A percentile compares a stretch with the other conserved stretches of the same genome.
These are phyloP conservation scores for Heliconius ismenius DNA, from an alignment of 2,888 invertebrate species.

Conservation along the genomic window DNA sequence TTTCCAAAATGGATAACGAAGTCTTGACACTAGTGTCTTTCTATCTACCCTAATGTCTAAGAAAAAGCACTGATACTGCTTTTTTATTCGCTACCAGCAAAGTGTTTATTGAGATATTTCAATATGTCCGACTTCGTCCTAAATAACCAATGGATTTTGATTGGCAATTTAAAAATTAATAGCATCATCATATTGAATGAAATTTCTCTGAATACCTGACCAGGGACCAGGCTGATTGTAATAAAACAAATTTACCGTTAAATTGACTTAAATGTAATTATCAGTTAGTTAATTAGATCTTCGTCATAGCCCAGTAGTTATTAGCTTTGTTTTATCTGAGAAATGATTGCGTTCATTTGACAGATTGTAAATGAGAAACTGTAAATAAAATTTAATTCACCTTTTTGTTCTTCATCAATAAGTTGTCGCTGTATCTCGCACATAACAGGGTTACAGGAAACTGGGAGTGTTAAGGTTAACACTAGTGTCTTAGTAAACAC, in stretches of 20 bases:
- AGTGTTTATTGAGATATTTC: neutral
- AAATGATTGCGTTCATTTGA: conserved; percentile 18
- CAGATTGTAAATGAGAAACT: conserved; percentile 7
- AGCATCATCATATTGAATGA: conserved; percentile 4
- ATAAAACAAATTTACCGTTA: conserved; percentile 47
- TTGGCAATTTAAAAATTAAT: conserved; percentile 20
- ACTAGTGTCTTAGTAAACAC: neutral
- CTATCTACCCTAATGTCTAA: neutral
- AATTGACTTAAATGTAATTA: conserved; percentile 68
- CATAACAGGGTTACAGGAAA: neutral
- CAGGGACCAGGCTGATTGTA: conserved; percentile 28
- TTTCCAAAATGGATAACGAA: neutral
- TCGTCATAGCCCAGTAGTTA: conserved; percentile 45
- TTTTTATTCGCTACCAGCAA: neutral
- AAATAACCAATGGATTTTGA: conserved; percentile 13
- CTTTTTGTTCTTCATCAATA: neutral
- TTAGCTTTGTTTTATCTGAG: conserved; percentile 25
- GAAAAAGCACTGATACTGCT: no score
- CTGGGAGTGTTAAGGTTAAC: neutral
- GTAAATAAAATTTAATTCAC: neutral
- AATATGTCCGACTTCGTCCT: conserved; percentile 4
- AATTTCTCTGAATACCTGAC: conserved; percentile 23
- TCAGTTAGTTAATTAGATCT: conserved; percentile 64
- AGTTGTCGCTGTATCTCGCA: neutral
- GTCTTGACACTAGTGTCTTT: neutral